Evolutionary conservation across 2,113 vertebrate genomes (phyloP).

Genomic region (Fukomys damarensis): DNA sequence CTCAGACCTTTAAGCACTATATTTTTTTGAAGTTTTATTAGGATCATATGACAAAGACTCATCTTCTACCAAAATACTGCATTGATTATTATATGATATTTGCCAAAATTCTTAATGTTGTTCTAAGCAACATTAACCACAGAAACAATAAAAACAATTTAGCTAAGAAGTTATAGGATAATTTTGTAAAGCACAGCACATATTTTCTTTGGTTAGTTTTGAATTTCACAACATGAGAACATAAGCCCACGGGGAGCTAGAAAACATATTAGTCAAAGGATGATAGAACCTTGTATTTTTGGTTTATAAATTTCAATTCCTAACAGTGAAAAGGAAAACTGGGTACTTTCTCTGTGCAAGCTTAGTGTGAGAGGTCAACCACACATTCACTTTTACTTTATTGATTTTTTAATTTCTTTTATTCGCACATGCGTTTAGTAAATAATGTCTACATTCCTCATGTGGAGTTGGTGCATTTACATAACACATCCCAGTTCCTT

Average conservation of each 20-base stretch:
- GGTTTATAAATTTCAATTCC: constrained; percentile 23
- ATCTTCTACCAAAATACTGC: neutral
- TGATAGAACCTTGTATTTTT: constrained; percentile 56
- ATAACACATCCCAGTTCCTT: neutral
- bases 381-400: neutral
- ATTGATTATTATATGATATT: constrained; percentile 2
- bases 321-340: constrained; percentile 5
- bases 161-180: neutral
- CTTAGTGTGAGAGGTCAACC: neutral
- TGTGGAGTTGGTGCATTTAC: neutral
- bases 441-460: neutral
- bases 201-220: constrained; percentile 62
- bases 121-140: neutral
- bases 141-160: neutral
- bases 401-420: neutral
- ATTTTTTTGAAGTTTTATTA: neutral
- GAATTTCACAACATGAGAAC: constrained; percentile 65
- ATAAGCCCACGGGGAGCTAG: constrained; percentile 54
- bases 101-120: constrained; percentile 28
- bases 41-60: neutral
- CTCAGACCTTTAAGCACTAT: neutral
- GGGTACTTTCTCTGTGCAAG: neutral
- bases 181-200: neutral
- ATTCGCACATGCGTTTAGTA: neutral
- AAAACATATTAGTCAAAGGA: constrained; percentile 36